Conservation (phyloP, 2,113 vertebrate genomes). For the pig (Sus scrofa) region T2T-Sscrofa CM000819.6:9056001-9056500, state of each 20-base stretch:
- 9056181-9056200: not conserved
- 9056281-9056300: not conserved
- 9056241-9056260: not conserved
- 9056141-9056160: not conserved
- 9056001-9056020: not conserved
- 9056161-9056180: not conserved
- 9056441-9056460: conserved; percentile 66
- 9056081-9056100: not conserved
- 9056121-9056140: not conserved
- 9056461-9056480: conserved; percentile 55
- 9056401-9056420: not conserved
- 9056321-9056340: not conserved
- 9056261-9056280: not conserved
- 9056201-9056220: not conserved
- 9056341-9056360: not conserved
- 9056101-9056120: not conserved
- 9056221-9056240: not conserved
- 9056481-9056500: conserved; percentile 75
- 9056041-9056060: not conserved
- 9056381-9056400: not conserved
- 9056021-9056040: not conserved
- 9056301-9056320: not conserved
- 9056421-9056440: conserved; percentile 55
- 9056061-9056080: not conserved
- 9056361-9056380: not conserved